phyloP scores from a whole-genome alignment of 2,888 invertebrate species.

The Matsumyia berberina region DNA sequence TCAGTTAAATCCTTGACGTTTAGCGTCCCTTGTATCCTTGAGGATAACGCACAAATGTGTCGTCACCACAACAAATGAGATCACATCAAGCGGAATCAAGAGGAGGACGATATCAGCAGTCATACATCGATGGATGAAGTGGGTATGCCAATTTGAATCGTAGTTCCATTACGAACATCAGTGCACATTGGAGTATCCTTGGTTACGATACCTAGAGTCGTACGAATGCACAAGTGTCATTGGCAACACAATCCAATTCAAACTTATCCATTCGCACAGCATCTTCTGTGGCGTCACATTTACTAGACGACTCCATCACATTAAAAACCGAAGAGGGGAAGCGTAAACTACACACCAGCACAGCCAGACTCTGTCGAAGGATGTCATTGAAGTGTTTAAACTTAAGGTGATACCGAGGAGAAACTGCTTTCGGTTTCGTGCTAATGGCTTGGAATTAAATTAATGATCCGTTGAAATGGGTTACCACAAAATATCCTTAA shows the following conservation, averaged over 20 bases:
- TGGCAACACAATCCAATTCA: conserved; percentile 15
- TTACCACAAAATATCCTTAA: conserved; percentile 8
- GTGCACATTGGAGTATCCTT: conserved; percentile 29
- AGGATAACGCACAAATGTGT: conserved; percentile 25
- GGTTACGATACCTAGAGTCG: background rate
- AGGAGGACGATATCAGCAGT: conserved; percentile 17
- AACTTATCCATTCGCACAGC: conserved; percentile 13
- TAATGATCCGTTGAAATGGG: conserved; percentile 4
- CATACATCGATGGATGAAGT: conserved; percentile 14
- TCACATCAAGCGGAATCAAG: background rate
- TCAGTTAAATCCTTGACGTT: conserved; percentile 11
- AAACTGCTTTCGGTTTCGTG: background rate
- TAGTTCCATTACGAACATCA: conserved; percentile 36
- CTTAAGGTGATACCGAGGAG: conserved; percentile 1
- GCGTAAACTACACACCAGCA: too few species aligned
- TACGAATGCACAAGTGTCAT: background rate
- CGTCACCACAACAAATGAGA: background rate
- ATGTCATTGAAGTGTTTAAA: background rate
- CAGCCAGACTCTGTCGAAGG: background rate
- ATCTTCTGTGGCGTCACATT: conserved; percentile 27
- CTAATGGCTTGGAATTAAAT: conserved; percentile 21
- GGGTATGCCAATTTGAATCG: conserved; percentile 25
- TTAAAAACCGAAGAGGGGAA: too few species aligned
- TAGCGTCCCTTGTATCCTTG: conserved; percentile 18
- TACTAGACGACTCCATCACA: conserved; percentile 5